A percentile compares a stretch with the other conserved stretches of the same genome.
These are phyloP conservation scores for Xiphorhynchus erythropygius DNA, from an alignment of 2,797 vertebrate species.

Conservation along the genomic window DNA sequence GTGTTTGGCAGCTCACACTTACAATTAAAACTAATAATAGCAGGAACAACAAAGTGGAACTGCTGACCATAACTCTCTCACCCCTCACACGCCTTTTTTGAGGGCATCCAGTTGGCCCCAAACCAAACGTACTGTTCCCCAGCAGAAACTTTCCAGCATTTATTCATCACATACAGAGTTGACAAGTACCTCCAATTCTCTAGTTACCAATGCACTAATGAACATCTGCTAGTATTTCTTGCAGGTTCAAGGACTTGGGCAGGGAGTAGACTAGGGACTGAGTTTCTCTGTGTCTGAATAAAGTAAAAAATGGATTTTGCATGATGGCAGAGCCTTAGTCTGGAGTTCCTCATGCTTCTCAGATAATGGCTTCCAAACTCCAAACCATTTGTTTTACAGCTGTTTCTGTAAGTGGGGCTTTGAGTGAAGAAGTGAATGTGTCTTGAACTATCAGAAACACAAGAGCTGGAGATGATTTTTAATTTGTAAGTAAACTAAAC, in stretches of 20 bases:
- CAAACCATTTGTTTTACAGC: not conserved
- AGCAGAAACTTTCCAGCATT: conserved; percentile 58
- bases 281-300: conserved; percentile 11
- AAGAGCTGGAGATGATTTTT: not conserved
- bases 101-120: conserved; percentile 60
- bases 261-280: not conserved
- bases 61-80: conserved; percentile 11
- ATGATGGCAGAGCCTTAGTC: not conserved
- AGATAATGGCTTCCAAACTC: not conserved
- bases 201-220: conserved; percentile 62
- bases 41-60: conserved; percentile 50
- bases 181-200: conserved; percentile 66
- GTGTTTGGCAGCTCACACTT: conserved; percentile 59
- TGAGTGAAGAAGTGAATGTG: not conserved
- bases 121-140: conserved; percentile 55
- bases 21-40: conserved; percentile 61
- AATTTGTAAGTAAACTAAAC: not conserved
- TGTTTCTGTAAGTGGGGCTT: not conserved
- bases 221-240: conserved; percentile 74
- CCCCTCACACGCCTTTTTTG: not conserved
- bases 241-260: conserved; percentile 73
- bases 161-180: conserved; percentile 56
- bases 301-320: not conserved
- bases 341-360: not conserved
- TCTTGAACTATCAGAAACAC: not conserved